These are phyloP conservation scores for Eriocheir sinensis DNA, from an alignment of 1,140 invertebrate species.

Conservation along the genomic window DNA sequence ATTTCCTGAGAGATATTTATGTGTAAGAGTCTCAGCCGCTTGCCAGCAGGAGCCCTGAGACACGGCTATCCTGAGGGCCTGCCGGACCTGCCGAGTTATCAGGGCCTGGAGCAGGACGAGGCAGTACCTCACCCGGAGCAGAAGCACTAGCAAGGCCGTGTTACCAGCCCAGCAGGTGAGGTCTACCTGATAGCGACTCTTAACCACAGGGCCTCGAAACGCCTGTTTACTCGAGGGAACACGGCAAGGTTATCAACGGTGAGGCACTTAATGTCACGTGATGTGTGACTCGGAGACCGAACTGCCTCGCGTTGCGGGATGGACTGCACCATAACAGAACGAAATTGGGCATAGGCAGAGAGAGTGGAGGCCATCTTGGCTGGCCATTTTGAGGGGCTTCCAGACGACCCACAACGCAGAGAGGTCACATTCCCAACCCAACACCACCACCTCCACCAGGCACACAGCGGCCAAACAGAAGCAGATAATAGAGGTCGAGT, in stretches of 20 bases:
- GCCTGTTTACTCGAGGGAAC: background rate
- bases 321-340: no score
- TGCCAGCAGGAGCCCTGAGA: background rate
- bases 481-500: background rate
- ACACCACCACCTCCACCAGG: no score
- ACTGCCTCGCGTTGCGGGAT: background rate
- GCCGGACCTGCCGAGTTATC: background rate
- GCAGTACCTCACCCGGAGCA: background rate
- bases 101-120: conserved; percentile 5
- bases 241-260: conserved; percentile 1
- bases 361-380: background rate
- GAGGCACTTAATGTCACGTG: background rate
- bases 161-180: background rate
- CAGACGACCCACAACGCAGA: background rate
- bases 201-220: background rate
- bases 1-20: background rate
- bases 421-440: background rate
- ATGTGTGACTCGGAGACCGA: background rate
- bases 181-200: background rate
- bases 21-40: background rate
- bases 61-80: background rate
- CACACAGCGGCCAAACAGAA: conserved; percentile 3
- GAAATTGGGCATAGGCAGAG: no score
- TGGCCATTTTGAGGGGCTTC: background rate
- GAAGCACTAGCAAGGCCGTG: background rate